Base-by-base conservation (phyloP, 2,888 invertebrate genomes). In the Philereme transversata region DNA sequence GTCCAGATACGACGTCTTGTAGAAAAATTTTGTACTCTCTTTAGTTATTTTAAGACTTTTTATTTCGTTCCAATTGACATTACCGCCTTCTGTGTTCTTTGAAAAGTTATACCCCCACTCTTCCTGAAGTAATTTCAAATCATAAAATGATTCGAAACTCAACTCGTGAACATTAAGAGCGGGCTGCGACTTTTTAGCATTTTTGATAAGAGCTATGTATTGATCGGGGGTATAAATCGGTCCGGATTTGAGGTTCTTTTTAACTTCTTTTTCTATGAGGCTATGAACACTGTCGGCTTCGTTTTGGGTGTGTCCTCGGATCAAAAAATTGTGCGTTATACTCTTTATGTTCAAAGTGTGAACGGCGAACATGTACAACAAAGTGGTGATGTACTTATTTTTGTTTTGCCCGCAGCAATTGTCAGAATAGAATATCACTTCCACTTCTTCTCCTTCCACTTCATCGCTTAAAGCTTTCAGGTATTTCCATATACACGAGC, bases 271-370 rank as follows among this genome's bases (percentile, higher is more conserved):
- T 55, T 57, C 62, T 22, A 64, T 64, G 4, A 64, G n/a, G 43
- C 56, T 57, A 41, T 64, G 60, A 5, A 57, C 54, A 36, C 47
- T 64, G 40, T 62, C 54, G 45, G 72, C 80, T 62, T 79, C 79
- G 59, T 81, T 82, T 67, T 81, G 80, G 9, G 75, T 74, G 56
- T 81, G 82, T 50, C 77, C 76, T 53, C 47, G 62, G n/a, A 81
- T 77, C n/a, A 78, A 52, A 65, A 73, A 79, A 61, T 78, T 80
- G 62, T 80, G 78, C 33, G 70, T 75, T 51, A 79, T 76, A 49
- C 62, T 67, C 50, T 65, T 53, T 44, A 77, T 70, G 53, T 69
- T 69, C 50, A 69, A 61, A 51, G 51, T 51, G 46, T 46, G 33
- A 3, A 72, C 64, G 4, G 71, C 70, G 56, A 52, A 73, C 44